These are phyloP conservation scores for Peromyscus maniculatus DNA, from an alignment of 2,113 vertebrate genomes.

Conservation along the genomic window DNA sequence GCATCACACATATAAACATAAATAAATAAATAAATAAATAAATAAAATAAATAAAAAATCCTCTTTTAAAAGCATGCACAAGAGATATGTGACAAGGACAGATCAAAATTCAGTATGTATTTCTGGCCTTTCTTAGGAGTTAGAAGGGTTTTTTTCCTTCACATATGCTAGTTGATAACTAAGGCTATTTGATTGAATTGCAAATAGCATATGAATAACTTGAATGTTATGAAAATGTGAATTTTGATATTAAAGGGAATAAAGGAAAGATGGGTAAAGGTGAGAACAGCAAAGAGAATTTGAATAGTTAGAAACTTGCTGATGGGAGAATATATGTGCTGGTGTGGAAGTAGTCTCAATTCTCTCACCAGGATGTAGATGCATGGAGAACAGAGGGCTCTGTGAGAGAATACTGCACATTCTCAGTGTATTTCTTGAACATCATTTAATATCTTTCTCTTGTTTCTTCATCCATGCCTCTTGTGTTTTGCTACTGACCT, in stretches of 20 bases:
- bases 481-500: constrained; percentile 69
- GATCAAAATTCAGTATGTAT: not conserved
- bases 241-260: constrained; percentile 18
- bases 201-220: not conserved
- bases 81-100: not conserved
- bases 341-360: not conserved
- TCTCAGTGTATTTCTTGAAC: not conserved
- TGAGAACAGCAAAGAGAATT: not conserved
- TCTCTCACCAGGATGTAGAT: not conserved
- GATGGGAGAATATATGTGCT: not conserved
- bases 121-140: not conserved
- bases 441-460: constrained; percentile 56
- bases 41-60: not conserved
- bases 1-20: not conserved
- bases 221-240: not conserved
- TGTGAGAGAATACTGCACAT: not conserved
- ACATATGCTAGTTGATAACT: not conserved
- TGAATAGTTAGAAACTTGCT: not conserved
- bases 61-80: not conserved
- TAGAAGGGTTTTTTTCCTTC: not conserved
- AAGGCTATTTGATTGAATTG: constrained; percentile 1
- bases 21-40: not conserved
- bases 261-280: not conserved
- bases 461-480: constrained; percentile 36
- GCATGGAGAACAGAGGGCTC: not conserved